A percentile compares a stretch with the other conserved stretches of the same genome.
phyloP scores from a whole-genome alignment of 1,140 invertebrate genomes.

The Onthophagus taurus region DNA sequence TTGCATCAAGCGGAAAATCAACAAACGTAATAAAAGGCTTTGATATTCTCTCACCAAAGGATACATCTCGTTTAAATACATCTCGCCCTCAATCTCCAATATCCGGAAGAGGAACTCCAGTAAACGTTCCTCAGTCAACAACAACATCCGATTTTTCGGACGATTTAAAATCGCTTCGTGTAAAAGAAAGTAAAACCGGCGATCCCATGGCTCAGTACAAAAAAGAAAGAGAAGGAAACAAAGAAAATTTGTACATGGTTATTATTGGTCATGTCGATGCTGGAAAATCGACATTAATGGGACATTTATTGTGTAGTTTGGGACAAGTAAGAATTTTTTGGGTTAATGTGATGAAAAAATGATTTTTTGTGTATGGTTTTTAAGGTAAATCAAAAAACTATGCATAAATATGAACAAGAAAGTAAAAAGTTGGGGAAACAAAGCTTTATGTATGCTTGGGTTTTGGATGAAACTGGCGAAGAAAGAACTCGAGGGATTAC shows the following conservation, averaged over 20 bases:
- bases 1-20: slow-evolving; percentile 27
- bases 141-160: slow-evolving; percentile 21
- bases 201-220: slow-evolving; percentile 54
- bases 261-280: slow-evolving; percentile 99
- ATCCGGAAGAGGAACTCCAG: slow-evolving; percentile 44
- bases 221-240: slow-evolving; percentile 62
- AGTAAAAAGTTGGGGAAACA: slow-evolving; percentile 96
- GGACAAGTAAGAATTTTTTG: slow-evolving; percentile 58
- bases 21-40: slow-evolving; percentile 40
- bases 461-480: slow-evolving; percentile 99
- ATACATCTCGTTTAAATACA: slow-evolving; percentile 27
- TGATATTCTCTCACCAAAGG: slow-evolving; percentile 35
- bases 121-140: slow-evolving; percentile 34
- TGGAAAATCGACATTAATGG: slow-evolving; percentile 97
- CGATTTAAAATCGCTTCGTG: slow-evolving; percentile 6
- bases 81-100: slow-evolving; percentile 53
- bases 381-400: slow-evolving; percentile 75
- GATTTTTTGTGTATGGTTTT: slow-evolving; percentile 13
- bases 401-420: slow-evolving; percentile 98
- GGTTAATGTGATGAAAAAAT: not conserved
- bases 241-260: slow-evolving; percentile 86
- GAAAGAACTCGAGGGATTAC: slow-evolving; percentile 74
- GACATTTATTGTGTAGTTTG: slow-evolving; percentile 81
- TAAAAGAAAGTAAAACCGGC: slow-evolving; percentile 39
- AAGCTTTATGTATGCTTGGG: slow-evolving; percentile 95